These are phyloP conservation scores for Leiothrix lutea DNA, from an alignment of 2,113 vertebrate genomes.

Conservation along the genomic window DNA sequence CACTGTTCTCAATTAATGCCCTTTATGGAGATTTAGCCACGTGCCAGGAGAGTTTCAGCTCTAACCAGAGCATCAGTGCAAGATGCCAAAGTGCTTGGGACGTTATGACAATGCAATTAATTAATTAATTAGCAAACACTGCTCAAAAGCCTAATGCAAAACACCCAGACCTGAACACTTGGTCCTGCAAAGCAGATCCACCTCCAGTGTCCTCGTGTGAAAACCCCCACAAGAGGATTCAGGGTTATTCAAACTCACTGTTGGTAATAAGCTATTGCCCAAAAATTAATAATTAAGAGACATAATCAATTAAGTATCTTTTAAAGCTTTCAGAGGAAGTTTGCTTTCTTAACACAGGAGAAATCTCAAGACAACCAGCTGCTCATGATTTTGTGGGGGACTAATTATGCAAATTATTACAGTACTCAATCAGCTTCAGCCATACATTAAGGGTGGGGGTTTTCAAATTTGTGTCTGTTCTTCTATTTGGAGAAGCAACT, in stretches of 20 bases:
- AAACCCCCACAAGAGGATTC: too few relatives aligned
- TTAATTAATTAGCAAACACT: neutral
- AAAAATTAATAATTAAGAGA: neutral
- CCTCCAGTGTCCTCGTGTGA: neutral
- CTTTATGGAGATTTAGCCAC: constrained; percentile 44
- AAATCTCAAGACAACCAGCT: neutral
- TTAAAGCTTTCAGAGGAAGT: neutral
- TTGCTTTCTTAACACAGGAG: neutral
- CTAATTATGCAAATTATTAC: neutral
- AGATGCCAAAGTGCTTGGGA: constrained; percentile 55
- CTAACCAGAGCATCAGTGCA: constrained; percentile 51
- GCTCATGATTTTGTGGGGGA: neutral
- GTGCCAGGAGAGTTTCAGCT: constrained; percentile 41
- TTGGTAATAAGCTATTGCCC: neutral
- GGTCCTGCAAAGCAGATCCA: constrained; percentile 1
- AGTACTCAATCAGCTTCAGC: neutral
- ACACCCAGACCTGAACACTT: neutral
- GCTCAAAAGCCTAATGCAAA: neutral
- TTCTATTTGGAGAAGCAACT: neutral
- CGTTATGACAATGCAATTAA: neutral
- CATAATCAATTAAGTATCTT: neutral
- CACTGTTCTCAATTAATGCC: constrained; percentile 48
- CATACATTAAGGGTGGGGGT: neutral
- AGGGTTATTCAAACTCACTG: neutral
- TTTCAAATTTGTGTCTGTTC: neutral